Evolutionary conservation across 2,888 invertebrate genomes (phyloP), one percentile per base, ranked within the genome.

Genomic region (Dyspetes luteomarginatus): DNA sequence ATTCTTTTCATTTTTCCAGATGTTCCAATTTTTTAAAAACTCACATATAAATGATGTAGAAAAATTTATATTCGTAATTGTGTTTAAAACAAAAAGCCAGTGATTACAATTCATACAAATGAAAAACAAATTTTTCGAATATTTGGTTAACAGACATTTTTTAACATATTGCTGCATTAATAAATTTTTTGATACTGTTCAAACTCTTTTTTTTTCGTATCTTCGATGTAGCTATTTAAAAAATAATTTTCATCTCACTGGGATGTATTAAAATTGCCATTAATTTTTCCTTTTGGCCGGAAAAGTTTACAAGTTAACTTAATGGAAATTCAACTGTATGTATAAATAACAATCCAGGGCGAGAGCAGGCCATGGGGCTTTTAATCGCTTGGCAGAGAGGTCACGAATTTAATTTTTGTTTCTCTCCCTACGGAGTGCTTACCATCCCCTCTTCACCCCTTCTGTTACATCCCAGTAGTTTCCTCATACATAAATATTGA

Each of bases 171-270:
- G n/a, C n/a, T n/a, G n/a, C n/a, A n/a, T n/a, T n/a, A n/a, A 74
- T 77, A 48, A 69, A 17, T 36, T 36, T 48, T 65, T 41, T 41
- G n/a, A 45, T 43, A 9, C 15, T 2, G 7, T 12, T 4, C 48
- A 15, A 48, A 28, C 48, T n/a, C n/a, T n/a, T 26, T 60, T 41
- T 12, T 36, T 12, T 36, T 36, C 36, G 36, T 22, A n/a, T 67
- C 50, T 67, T 30, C 30, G 17, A 12, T 17, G 41, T 65, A 45
- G 65, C 55, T 56, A 65, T 73, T 73, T 45, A 12, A 65, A 45
- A 56, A 43, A 73, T 36, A 12, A 36, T 36, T 36, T 36, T 36
- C 36, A 36, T 36, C 2, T 0, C 36, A 1, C 12, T 12, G 12
- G 36, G 12, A 9, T 36, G n/a, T n/a, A n/a, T n/a, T n/a, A n/a